Evolutionary conservation across 2,888 invertebrate genomes (phyloP).

Genomic region (Caenorhabditis sp.): DNA sequence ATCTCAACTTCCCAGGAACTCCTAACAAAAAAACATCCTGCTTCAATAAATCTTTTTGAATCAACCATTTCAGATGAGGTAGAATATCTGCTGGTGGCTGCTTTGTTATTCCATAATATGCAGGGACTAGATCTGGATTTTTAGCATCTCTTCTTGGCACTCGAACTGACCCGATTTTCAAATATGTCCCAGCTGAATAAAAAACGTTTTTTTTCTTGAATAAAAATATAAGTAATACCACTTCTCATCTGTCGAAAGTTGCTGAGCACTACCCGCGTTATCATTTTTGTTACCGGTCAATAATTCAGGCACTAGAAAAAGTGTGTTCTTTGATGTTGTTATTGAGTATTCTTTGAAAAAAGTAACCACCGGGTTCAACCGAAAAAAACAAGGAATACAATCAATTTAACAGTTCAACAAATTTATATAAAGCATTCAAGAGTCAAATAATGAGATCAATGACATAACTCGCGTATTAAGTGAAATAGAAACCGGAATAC

Average conservation of each 20-base stretch:
- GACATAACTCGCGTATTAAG: too few relatives aligned
- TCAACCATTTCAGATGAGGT: slow-evolving; percentile 90
- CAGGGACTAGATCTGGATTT: slow-evolving; percentile 84
- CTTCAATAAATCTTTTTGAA: slow-evolving; percentile 89
- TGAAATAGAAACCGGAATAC: background rate
- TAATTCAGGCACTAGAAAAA: background rate
- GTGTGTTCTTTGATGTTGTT: background rate
- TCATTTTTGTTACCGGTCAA: background rate
- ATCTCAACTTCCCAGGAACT: slow-evolving; percentile 84
- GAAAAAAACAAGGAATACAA: background rate
- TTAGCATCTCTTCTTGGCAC: slow-evolving; percentile 73
- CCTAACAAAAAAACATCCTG: slow-evolving; percentile 96
- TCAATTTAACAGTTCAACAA: background rate
- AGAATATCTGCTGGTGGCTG: slow-evolving; percentile 28
- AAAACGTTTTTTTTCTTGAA: background rate
- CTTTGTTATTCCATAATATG: slow-evolving; percentile 54
- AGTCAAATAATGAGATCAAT: background rate
- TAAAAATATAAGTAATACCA: background rate
- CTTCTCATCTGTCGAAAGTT: background rate
- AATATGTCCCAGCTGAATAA: background rate
- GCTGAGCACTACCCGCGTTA: background rate
- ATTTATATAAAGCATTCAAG: background rate
- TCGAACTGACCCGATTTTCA: slow-evolving; percentile 60
- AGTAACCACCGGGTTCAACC: background rate
- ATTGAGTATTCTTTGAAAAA: background rate